Evolutionary conservation across 2,797 vertebrate genomes (phyloP).

Genomic region (Centroberyx gerrardi): DNA sequence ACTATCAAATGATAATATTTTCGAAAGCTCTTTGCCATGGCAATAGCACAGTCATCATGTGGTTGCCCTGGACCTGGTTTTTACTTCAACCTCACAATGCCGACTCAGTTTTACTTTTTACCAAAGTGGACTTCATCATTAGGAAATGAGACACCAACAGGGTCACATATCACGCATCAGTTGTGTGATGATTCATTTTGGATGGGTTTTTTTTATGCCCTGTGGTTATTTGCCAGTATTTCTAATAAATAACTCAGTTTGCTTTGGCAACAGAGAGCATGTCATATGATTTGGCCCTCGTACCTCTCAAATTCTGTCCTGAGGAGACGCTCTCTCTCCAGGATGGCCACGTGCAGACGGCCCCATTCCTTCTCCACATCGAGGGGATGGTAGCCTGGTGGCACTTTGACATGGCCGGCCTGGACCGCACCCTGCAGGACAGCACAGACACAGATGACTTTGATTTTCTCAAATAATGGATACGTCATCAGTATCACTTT

Average conservation of each 20-base stretch:
- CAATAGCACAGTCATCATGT: slow-evolving; percentile 47
- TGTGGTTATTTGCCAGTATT: slow-evolving; percentile 8
- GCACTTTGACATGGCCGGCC: slow-evolving; percentile 91
- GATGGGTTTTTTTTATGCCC: not conserved
- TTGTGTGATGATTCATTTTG: slow-evolving; percentile 26
- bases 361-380: slow-evolving; percentile 99
- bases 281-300: slow-evolving; percentile 38
- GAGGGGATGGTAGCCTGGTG: slow-evolving; percentile 91
- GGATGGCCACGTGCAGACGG: slow-evolving; percentile 92
- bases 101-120: slow-evolving; percentile 22
- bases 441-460: not conserved
- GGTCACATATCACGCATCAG: slow-evolving; percentile 22
- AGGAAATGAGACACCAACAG: slow-evolving; percentile 63
- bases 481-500: too few species aligned
- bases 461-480: not conserved
- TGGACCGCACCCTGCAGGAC: slow-evolving; percentile 88
- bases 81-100: slow-evolving; percentile 43
- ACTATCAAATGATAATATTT: slow-evolving; percentile 40
- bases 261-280: slow-evolving; percentile 44
- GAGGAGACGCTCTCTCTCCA: slow-evolving; percentile 94
- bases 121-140: slow-evolving; percentile 20
- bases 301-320: slow-evolving; percentile 92
- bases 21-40: slow-evolving; percentile 38
- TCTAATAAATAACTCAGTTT: not conserved
- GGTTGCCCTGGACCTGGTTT: slow-evolving; percentile 32